A percentile compares a stretch with the other conserved stretches of the same genome.
Conservation (phyloP, 2,888 invertebrate species). For the Eristalinus aeneus region DNA sequence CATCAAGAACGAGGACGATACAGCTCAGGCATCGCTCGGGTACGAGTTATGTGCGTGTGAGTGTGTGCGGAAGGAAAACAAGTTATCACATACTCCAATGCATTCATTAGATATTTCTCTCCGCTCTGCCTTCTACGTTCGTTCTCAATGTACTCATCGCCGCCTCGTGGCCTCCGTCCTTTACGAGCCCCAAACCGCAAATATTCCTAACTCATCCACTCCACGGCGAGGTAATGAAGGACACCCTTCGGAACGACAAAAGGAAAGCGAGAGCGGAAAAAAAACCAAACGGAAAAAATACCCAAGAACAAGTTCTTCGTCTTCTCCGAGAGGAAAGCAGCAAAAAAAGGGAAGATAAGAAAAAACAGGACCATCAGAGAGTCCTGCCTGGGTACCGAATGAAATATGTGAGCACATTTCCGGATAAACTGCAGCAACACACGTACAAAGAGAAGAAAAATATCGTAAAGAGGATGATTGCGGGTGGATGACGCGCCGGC, state of each 20-base stretch:
- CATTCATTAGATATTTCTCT: conserved; percentile 60
- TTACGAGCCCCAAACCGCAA: background rate
- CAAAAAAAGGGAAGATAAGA: background rate
- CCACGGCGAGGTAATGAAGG: conserved; percentile 54
- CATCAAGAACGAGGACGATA: conserved; percentile 1
- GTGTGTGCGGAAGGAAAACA: conserved; percentile 42
- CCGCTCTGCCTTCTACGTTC: background rate
- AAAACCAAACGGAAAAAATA: background rate
- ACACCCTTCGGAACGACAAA: conserved; percentile 41
- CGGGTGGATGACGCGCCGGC: background rate
- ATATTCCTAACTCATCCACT: conserved; percentile 12
- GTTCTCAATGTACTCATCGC: background rate
- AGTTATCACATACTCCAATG: conserved; percentile 57
- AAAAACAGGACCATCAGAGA: conserved; percentile 19
- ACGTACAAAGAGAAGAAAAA: conserved; percentile 2
- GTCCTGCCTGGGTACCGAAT: conserved; percentile 52
- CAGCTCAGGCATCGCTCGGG: background rate
- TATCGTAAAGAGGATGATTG: background rate
- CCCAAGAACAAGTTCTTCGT: background rate
- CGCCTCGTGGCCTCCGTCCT: background rate
- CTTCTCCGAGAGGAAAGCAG: background rate
- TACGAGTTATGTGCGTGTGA: conserved; percentile 4
- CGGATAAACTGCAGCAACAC: conserved; percentile 59
- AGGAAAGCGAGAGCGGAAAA: conserved; percentile 3
- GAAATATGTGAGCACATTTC: conserved; percentile 64